phyloP scores from a whole-genome alignment of 2,113 vertebrate species.

The Menura novaehollandiae region DNA sequence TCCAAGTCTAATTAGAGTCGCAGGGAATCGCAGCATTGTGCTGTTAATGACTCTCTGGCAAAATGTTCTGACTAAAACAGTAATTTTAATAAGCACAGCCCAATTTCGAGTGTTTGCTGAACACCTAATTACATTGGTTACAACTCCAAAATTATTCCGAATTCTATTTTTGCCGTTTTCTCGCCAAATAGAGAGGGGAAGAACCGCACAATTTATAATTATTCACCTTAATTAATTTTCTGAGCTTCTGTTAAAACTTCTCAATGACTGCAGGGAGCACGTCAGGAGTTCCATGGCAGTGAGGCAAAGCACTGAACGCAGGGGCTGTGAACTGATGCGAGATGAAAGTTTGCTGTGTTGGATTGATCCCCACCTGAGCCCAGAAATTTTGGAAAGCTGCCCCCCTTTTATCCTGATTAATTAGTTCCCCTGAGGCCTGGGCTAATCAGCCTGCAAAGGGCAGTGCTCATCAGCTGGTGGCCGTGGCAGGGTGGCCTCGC shows the following conservation, averaged over 20 bases:
- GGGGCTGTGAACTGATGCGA: neutral
- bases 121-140: constrained; percentile 73
- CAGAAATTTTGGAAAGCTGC: constrained; percentile 13
- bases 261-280: neutral
- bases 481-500: neutral
- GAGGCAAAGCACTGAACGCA: neutral
- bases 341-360: constrained; percentile 20
- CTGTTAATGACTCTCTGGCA: constrained; percentile 75
- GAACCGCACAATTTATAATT: constrained; percentile 43
- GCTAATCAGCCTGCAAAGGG: neutral
- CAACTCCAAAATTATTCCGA: constrained; percentile 64
- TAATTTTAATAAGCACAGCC: constrained; percentile 74
- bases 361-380: constrained; percentile 36
- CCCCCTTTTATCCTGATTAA: constrained; percentile 47
- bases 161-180: constrained; percentile 46
- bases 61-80: constrained; percentile 70
- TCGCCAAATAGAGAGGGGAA: constrained; percentile 38
- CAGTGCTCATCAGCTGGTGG: neutral
- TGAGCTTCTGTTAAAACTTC: constrained; percentile 44
- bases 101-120: constrained; percentile 66
- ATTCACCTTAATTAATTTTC: constrained; percentile 74
- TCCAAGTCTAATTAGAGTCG: constrained; percentile 71
- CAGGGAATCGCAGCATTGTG: constrained; percentile 64
- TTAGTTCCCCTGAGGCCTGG: constrained; percentile 3
- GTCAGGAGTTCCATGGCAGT: neutral